Base-by-base conservation (phyloP, 2,113 vertebrate genomes). In the Plotosus lineatus region DNA sequence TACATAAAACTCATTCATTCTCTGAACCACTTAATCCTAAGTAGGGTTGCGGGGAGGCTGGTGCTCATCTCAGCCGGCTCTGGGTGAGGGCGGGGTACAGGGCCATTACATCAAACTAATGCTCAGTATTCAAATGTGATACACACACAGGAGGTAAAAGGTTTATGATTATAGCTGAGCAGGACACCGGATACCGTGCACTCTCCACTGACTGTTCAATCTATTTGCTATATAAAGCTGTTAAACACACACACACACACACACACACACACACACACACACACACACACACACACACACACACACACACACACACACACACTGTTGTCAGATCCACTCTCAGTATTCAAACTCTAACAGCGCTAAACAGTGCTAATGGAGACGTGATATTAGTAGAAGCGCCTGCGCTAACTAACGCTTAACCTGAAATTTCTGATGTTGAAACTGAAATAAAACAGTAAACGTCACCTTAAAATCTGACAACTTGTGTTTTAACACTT, bases 181-280 rank as follows among this genome's bases (percentile, higher is more conserved):
- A 31, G 28, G 63, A 42, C 19, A 51, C 44, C 17, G 5, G 23
- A 33, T 26, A 44, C 56, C 31, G 8, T n/a, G 23, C 33, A 21
- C n/a, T 14, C 28, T 36, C 28, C 10, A 21, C 28, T 12, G 11
- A 78, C 44, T 51, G 76, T 50, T 1, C 42, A 46, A 48, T 36
- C 28, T 50, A 21, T 46, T 50, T 31, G 2, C 42, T 78, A 38
- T 78, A 51, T 48, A 77, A 77, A 77, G 75, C 38, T 60, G 26
- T n/a, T 60, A 60, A 63, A 66, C 36, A n/a, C 63, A 42, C 61
- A 65, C 61, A 65, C 61, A 36, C 60, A 61, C 58, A 46, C 55
- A 61, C 38, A n/a, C 50, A 55, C 36, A 63, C 60, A 36, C 60
- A 63, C 61, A 65, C 61, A 11, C 33, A 46, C 56, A 60, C 56